Evolutionary conservation across 1,140 invertebrate genomes (phyloP).

Genomic region (Penaeus chinensis): DNA sequence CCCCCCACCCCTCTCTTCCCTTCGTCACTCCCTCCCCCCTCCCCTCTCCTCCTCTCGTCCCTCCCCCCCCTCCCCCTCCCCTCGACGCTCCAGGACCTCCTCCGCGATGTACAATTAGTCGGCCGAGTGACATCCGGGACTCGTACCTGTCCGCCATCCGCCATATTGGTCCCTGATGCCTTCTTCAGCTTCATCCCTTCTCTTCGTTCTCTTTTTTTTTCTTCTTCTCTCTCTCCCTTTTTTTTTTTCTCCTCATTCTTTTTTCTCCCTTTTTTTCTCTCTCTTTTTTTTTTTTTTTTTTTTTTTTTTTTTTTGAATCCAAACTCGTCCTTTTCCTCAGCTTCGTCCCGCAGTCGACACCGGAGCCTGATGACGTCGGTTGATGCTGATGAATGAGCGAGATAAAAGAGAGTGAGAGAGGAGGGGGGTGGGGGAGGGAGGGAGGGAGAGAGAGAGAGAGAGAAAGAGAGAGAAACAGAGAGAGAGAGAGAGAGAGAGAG

Average conservation of each 20-base stretch:
- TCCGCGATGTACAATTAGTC: slow-evolving; percentile 37
- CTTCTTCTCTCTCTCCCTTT: too few species aligned
- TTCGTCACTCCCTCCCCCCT: neutral
- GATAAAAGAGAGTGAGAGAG: neutral
- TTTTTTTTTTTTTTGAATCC: too few species aligned
- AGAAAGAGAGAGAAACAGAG: neutral
- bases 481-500: neutral
- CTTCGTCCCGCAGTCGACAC: too few species aligned
- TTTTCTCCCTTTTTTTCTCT: too few species aligned
- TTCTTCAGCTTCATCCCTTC: neutral
- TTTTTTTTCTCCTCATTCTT: too few species aligned
- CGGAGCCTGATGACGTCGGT: neutral
- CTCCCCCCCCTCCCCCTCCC: neutral
- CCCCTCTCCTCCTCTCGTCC: neutral
- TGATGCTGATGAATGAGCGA: neutral
- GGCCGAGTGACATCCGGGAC: slow-evolving; percentile 28
- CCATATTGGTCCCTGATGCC: slow-evolving; percentile 44
- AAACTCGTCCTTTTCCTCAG: too few species aligned
- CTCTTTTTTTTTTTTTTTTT: too few species aligned
- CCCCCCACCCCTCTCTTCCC: neutral
- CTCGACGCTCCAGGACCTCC: neutral
- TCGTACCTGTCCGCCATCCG: slow-evolving; percentile 40
- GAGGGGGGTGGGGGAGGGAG: neutral
- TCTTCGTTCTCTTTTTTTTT: too few species aligned
- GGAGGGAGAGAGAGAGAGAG: neutral